Conservation (phyloP, 2,888 invertebrate species). For the Polia nebulosa region DNA sequence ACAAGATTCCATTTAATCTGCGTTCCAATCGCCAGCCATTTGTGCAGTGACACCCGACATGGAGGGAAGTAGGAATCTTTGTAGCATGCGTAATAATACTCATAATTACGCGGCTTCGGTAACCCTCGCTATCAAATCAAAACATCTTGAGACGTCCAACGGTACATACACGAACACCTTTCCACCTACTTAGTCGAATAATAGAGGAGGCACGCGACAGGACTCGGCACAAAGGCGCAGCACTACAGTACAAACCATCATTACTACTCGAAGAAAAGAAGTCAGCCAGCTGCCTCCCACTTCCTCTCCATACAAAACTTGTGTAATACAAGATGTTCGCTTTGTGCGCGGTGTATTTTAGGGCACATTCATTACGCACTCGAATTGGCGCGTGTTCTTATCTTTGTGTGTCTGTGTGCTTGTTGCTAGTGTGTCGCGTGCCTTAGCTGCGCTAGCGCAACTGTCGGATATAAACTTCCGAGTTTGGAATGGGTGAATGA, state of each 20-base stretch:
- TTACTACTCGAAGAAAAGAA: slow-evolving; percentile 86
- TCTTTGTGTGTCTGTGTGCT: slow-evolving; percentile 77
- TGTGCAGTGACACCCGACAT: slow-evolving; percentile 12
- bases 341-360: slow-evolving; percentile 87
- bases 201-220: slow-evolving; percentile 88
- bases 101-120: slow-evolving; percentile 64
- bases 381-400: slow-evolving; percentile 90
- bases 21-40: slow-evolving; percentile 13
- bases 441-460: slow-evolving; percentile 36
- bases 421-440: slow-evolving; percentile 69
- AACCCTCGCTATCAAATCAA: slow-evolving; percentile 77
- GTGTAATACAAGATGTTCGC: slow-evolving; percentile 88
- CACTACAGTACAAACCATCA: slow-evolving; percentile 86
- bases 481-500: slow-evolving; percentile 19
- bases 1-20: slow-evolving; percentile 45
- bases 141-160: slow-evolving; percentile 86
- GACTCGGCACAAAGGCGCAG: slow-evolving; percentile 84
- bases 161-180: slow-evolving; percentile 87
- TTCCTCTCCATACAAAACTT: slow-evolving; percentile 88
- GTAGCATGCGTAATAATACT: slow-evolving; percentile 42
- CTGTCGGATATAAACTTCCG: slow-evolving; percentile 39
- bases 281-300: slow-evolving; percentile 89
- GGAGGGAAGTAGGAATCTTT: slow-evolving; percentile 9
- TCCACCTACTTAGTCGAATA: slow-evolving; percentile 86
- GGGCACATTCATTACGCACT: slow-evolving; percentile 88